Conservation (phyloP, 2,888 invertebrate species). For the Aplocera efformata region DNA sequence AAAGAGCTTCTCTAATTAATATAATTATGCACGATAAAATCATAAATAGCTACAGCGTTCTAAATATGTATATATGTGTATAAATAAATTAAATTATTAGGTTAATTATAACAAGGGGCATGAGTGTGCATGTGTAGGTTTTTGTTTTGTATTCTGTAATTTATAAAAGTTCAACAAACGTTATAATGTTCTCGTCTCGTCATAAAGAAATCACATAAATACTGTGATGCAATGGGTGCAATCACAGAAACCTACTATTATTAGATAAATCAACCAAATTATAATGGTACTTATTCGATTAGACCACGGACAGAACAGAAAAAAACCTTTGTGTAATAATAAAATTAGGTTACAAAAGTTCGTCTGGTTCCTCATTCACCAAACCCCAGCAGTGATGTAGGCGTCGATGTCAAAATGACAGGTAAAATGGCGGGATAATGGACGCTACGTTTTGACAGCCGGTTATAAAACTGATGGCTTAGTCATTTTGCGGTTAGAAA, state of each 20-base stretch:
- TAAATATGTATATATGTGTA: no score
- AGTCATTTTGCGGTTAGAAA: slow-evolving; percentile 2
- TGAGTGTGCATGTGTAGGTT: no score
- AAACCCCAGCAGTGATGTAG: no score
- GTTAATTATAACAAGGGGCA: no score
- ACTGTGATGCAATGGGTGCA: slow-evolving; percentile 24
- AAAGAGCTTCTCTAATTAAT: no score
- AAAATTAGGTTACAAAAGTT: slow-evolving; percentile 5
- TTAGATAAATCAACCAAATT: slow-evolving; percentile 26
- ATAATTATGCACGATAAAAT: no score
- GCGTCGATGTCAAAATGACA: no score
- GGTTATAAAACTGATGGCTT: no score
- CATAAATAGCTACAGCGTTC: no score
- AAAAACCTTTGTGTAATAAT: neutral
- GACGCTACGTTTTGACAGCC: neutral
- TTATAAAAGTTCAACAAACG: slow-evolving; percentile 18
- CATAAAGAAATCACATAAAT: slow-evolving; percentile 19
- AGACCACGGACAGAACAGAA: neutral
- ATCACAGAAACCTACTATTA: slow-evolving; percentile 26
- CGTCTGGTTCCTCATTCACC: no score
- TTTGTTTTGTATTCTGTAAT: no score
- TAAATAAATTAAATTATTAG: no score
- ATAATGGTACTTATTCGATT: slow-evolving; percentile 23
- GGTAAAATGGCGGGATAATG: slow-evolving; percentile 5
- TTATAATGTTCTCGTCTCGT: slow-evolving; percentile 21